Evolutionary conservation across 2,797 vertebrate species (phyloP), one percentile per base, ranked within the genome.

Genomic region (Enteromius trimaculatus): DNA sequence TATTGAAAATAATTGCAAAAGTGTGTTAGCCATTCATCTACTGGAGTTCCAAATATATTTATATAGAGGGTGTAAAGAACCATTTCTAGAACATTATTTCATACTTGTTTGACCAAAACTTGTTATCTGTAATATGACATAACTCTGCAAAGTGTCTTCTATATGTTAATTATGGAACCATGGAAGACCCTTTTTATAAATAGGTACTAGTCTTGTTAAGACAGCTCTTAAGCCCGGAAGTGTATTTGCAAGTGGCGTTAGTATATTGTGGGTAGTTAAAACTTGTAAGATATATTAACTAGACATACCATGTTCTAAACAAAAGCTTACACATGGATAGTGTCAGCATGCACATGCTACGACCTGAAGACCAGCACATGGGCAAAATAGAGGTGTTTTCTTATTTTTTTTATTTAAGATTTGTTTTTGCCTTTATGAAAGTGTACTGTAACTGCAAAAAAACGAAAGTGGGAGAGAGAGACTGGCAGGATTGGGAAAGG

Each of bases 71-170:
- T 53, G 69, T 72, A 53, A 66, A 64, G 80, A 16, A 37, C n/a
- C n/a, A n/a, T 64, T 51, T n/a, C 51, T 10, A 7, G 44, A 39
- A 65, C n/a, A 76, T 76, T 39, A 29, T 68, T 82, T 82, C 7
- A 66, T 13, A 82, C 55, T 39, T 76, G 80, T 82, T 82, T 66
- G 70, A 75, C 80, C 65, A 29, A 62, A 82, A 51, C 68, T 51
- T 81, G 44, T 14, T 47, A 66, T 65, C 58, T 81, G 26, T 53
- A 29, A 65, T 51, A 26, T 49, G 14, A 68, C 29, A 51, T 23
- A 37, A 68, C 47, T 23, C 21, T 68, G 21, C 7, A 68, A 47
- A 79, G 31, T 0, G 11, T 79, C 44, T 60, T n/a, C 49, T 51
- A 31, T 49, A 49, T 14, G 26, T 78, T 65, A 49, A 49, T 42